These are phyloP conservation scores for Crax fasciolata DNA, from an alignment of 2,797 vertebrate genomes.

Conservation along the genomic window DNA sequence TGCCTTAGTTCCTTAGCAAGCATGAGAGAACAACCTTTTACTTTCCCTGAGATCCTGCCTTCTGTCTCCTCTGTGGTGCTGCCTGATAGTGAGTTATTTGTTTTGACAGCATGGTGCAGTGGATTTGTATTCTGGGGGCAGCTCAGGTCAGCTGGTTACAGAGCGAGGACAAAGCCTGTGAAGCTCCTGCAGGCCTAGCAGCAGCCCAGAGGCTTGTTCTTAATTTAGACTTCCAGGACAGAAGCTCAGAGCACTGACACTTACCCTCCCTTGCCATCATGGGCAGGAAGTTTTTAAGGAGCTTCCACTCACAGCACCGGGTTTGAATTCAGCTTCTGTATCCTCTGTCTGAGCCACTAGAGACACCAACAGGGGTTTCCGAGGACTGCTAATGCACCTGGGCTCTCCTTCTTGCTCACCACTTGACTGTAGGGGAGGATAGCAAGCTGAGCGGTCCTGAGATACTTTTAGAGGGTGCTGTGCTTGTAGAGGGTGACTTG, in stretches of 20 bases:
- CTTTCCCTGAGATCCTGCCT: neutral
- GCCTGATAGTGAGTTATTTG: conserved; percentile 37
- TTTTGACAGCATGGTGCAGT: conserved; percentile 47
- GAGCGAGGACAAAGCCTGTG: conserved; percentile 36
- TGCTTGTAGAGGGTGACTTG: neutral
- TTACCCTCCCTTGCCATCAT: neutral
- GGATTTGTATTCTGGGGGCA: conserved; percentile 33
- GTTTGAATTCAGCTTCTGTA: conserved; percentile 9
- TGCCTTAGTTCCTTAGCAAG: conserved; percentile 19
- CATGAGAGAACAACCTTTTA: conserved; percentile 1
- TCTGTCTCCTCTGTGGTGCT: neutral
- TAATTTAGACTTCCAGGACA: conserved; percentile 66
- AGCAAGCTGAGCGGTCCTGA: rapidly evolving
- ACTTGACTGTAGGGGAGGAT: neutral
- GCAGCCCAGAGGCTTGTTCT: conserved; percentile 61
- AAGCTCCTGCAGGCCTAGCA: conserved; percentile 44
- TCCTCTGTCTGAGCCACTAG: neutral
- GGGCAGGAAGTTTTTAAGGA: neutral
- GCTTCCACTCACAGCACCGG: neutral
- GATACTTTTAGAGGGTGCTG: neutral
- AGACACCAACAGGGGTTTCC: neutral
- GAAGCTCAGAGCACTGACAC: neutral
- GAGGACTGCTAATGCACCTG: neutral
- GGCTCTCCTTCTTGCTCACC: neutral
- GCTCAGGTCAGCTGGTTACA: conserved; percentile 52